Evolutionary conservation across 2,113 vertebrate species (phyloP).

Genomic region (Chionis minor): DNA sequence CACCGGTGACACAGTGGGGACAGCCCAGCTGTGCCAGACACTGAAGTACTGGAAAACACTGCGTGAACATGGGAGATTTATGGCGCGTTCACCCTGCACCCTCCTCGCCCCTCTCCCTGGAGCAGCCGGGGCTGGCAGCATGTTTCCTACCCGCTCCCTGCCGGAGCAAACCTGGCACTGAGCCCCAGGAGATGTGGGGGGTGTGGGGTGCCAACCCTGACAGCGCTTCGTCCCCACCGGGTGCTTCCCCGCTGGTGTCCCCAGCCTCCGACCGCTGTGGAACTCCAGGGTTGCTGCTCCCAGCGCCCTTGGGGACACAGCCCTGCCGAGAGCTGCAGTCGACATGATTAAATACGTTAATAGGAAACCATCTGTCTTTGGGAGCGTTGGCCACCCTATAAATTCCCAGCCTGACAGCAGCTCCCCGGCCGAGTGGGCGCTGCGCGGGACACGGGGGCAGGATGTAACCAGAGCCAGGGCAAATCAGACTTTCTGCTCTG

Average conservation of each 20-base stretch:
- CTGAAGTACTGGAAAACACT: background rate
- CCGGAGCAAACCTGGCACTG: background rate
- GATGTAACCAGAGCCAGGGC: background rate
- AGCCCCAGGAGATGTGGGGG: background rate
- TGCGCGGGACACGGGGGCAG: fast-evolving
- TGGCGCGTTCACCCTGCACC: background rate
- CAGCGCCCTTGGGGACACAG: background rate
- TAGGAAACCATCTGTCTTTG: background rate
- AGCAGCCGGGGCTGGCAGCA: background rate
- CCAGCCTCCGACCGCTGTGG: background rate
- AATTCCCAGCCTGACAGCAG: background rate
- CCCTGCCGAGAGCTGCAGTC: background rate
- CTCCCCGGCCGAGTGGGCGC: background rate
- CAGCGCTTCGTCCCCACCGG: background rate
- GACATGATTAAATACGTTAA: background rate
- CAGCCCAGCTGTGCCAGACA: background rate
- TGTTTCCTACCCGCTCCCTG: background rate
- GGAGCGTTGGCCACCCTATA: background rate
- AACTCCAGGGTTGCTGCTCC: background rate
- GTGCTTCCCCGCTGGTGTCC: background rate
- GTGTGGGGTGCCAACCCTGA: fast-evolving
- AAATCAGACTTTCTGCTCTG: background rate
- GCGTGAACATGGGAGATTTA: fast-evolving
- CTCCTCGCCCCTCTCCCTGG: background rate
- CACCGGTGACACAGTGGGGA: background rate